A percentile compares a stretch with the other conserved stretches of the same genome.
Evolutionary conservation across 30 jellyfish, hydroid and myxozoan genomes (phyloP).

Genomic region (Clytia hemisphaerica): DNA sequence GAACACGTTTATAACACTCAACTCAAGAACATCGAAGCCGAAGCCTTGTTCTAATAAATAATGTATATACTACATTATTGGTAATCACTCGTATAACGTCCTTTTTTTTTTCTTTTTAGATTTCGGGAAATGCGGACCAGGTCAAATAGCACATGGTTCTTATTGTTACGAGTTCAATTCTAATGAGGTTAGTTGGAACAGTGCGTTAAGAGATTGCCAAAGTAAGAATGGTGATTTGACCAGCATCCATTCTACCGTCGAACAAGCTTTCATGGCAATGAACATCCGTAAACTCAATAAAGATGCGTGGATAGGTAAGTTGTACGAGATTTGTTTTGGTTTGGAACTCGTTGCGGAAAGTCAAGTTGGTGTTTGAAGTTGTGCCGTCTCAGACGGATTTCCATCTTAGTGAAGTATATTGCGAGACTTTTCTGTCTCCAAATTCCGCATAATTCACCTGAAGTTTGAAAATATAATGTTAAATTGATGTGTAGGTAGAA

Average conservation of each 20-base stretch:
- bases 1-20: no score
- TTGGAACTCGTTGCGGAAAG: no score
- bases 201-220: constrained; percentile 48
- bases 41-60: no score
- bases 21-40: no score
- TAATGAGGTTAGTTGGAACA: constrained; percentile 18
- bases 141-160: constrained; percentile 77
- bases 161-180: constrained; percentile 67
- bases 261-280: constrained; percentile 60
- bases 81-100: constrained; percentile 14
- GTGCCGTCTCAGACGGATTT: no score
- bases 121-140: constrained; percentile 67
- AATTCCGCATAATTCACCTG: no score
- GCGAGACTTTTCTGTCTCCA: no score
- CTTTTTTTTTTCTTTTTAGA: constrained; percentile 23
- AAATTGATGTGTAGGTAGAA: no score
- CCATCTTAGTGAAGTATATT: no score
- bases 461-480: no score
- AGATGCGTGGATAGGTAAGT: constrained; percentile 76
- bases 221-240: constrained; percentile 45
- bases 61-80: constrained; percentile 20
- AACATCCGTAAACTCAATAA: constrained; percentile 5
- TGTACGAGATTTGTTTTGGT: no score
- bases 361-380: no score
- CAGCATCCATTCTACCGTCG: constrained; percentile 44